A percentile compares a stretch with the other conserved stretches of the same genome.
Evolutionary conservation across 2,888 invertebrate genomes (phyloP).

Genomic region (Belgica antarctica): DNA sequence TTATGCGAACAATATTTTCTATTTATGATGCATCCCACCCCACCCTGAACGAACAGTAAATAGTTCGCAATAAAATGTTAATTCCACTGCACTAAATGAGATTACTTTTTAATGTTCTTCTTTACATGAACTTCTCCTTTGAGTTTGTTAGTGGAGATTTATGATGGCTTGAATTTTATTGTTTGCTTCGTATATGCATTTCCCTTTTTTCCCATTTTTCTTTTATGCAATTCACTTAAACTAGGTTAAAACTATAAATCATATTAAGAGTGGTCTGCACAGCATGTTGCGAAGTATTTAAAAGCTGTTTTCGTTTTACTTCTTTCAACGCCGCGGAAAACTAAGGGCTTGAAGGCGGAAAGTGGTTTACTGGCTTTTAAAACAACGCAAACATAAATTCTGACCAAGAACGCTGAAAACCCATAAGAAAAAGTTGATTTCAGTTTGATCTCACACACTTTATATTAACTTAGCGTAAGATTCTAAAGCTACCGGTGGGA

Average conservation of each 20-base stretch:
- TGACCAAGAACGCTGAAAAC: too few species aligned
- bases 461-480: too few species aligned
- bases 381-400: too few species aligned
- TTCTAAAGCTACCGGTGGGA: too few species aligned
- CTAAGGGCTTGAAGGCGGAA: too few species aligned
- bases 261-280: conserved; percentile 4
- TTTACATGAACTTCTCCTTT: background rate
- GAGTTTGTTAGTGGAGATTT: background rate
- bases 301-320: conserved; percentile 22
- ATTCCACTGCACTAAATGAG: conserved; percentile 17
- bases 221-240: conserved; percentile 8
- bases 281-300: background rate
- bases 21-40: too few species aligned
- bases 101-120: conserved; percentile 32
- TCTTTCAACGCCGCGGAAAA: background rate
- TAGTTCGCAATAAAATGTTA: conserved; percentile 11
- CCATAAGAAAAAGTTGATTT: too few species aligned
- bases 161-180: background rate
- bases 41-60: too few species aligned
- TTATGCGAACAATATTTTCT: too few species aligned
- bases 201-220: background rate
- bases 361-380: conserved; percentile 31
- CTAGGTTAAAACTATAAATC: conserved; percentile 28
- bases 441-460: too few species aligned
- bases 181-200: conserved; percentile 9